Base-by-base conservation (phyloP, 2,113 vertebrate species). In the Cyprinodon variegatus region DNA sequence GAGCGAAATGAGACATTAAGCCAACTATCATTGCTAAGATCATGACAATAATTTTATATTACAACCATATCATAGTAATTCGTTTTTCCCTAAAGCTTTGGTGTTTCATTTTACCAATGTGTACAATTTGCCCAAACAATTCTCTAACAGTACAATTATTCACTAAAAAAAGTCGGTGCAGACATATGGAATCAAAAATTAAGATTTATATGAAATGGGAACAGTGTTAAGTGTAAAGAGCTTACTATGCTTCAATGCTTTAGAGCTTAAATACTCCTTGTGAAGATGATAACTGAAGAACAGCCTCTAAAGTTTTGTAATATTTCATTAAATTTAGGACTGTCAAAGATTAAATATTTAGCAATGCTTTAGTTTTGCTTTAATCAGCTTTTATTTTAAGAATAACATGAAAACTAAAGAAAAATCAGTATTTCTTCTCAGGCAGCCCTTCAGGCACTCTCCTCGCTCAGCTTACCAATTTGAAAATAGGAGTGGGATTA, bases 401-500 rank as follows among this genome's bases (percentile, higher is more conserved):
- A 17, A n/a, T n/a, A 53, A 61, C 67, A 65, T 69, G 48, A 67
- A 59, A 72, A 83, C 70, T 38, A 61, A 73, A 50, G 63, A 6
- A 46, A 63, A 73, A 66, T 72, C n/a, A 10, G 37, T 48, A 38
- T 36, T 40, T 74, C 69, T 70, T 36, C 48, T 3, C 40, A 41
- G 80, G 75, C 80, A 9, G 39, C 70, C 63, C 79, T 80, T 74
- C 81, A 81, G 85, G 79, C 83, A 17, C 74, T 43, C 66, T 73
- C 70, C 41, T 70, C 46, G 63, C 65, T 39, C 80, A 74, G 64
- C 63, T 78, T 81, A 77, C 68, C 71, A 53, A 77, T 85, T 84
- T 81, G 86, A 88, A 92, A 90, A 91, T 91, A 91, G 91, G 75
- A 82, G 74, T 67, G 76, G 74, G 88, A 88, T 89, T 90, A 87